Conservation (phyloP, 1,140 invertebrate genomes). For the Penaeus chinensis region DNA sequence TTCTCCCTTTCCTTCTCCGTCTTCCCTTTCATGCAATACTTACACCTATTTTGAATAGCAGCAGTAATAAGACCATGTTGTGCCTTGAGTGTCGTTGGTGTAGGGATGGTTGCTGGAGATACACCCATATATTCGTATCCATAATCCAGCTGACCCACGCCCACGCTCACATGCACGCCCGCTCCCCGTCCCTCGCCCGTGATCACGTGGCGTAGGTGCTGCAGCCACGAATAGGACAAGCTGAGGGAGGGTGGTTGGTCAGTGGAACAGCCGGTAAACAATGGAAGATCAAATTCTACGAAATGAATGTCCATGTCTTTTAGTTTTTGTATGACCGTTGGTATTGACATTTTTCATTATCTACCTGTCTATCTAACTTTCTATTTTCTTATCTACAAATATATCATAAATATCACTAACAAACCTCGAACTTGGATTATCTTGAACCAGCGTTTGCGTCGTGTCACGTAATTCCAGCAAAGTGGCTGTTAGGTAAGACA, state of each 20-base stretch:
- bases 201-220: constrained; percentile 36
- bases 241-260: background rate
- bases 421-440: constrained; percentile 28
- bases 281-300: no score
- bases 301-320: no score
- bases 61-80: constrained; percentile 39
- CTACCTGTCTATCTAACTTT: background rate
- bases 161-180: constrained; percentile 32
- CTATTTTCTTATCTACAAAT: background rate
- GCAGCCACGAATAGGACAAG: constrained; percentile 47
- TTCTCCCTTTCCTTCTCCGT: background rate
- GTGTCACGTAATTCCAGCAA: constrained; percentile 41
- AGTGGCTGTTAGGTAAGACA: constrained; percentile 32
- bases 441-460: constrained; percentile 25
- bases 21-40: background rate
- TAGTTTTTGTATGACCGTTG: no score
- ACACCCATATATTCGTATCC: constrained; percentile 55
- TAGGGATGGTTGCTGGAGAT: constrained; percentile 17
- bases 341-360: no score
- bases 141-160: constrained; percentile 44
- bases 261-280: background rate
- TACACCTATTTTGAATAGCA: constrained; percentile 36
- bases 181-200: constrained; percentile 26
- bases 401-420: background rate
- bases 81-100: constrained; percentile 35